Evolutionary conservation across 2,888 invertebrate species (phyloP).

Genomic region (Cepaea hortensis): DNA sequence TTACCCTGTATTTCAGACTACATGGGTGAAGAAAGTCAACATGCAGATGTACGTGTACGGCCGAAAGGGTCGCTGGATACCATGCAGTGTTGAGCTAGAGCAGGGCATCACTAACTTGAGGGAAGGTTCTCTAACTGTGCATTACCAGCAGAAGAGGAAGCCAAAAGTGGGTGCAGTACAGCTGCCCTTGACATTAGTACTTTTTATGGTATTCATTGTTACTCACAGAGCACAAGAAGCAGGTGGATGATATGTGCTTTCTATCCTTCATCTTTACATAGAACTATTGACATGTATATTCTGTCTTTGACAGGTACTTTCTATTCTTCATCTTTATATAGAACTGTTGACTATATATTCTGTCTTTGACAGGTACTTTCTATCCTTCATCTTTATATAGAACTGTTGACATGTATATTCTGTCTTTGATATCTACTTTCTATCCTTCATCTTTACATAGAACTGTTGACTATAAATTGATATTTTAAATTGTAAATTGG

Average conservation of each 20-base stretch:
- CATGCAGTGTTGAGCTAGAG: slow-evolving; percentile 78
- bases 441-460: too few species aligned
- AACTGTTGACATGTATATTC: too few species aligned
- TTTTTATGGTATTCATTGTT: neutral
- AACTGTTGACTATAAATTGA: too few species aligned
- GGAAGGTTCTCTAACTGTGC: slow-evolving; percentile 83
- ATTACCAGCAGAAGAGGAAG: slow-evolving; percentile 56
- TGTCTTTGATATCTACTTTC: too few species aligned
- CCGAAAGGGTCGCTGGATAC: slow-evolving; percentile 79
- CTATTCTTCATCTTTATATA: too few species aligned
- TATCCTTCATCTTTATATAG: too few species aligned
- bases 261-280: neutral
- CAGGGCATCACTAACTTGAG: slow-evolving; percentile 80
- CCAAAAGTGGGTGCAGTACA: slow-evolving; percentile 51
- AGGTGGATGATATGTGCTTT: neutral
- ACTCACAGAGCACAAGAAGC: neutral
- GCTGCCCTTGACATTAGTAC: neutral
- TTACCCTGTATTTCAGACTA: slow-evolving; percentile 72
- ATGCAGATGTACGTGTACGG: slow-evolving; percentile 60
- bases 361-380: too few species aligned
- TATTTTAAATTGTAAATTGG: too few species aligned
- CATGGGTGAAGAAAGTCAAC: slow-evolving; percentile 89
- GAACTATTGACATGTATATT: too few species aligned
- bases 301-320: too few species aligned
- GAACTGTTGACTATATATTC: too few species aligned